Base-by-base conservation (phyloP, 2,113 vertebrate species). In the Paracanthobrama guichenoti region DNA sequence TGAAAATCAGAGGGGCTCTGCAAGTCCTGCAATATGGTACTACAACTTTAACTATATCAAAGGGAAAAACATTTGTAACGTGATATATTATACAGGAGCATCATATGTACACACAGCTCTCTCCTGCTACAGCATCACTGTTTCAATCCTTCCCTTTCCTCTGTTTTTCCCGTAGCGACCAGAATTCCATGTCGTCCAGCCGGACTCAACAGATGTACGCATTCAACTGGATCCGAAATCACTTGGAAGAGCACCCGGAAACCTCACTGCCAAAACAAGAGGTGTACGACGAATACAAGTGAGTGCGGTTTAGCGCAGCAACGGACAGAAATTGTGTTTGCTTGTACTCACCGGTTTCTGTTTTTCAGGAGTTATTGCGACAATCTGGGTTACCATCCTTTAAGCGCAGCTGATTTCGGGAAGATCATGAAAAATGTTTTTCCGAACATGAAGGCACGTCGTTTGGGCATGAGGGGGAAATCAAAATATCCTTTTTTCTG, bases 381-480 rank as follows among this genome's bases (percentile, higher is more conserved):
- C 96, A 99, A 99, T 98, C 98, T 99, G 79, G 97, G 97, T 92
- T 99, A 99, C 93, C 97, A 98, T 92, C 96, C 97, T 87, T 94
- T 99, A 94, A 99, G 98, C 93, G 98, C 98, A 91, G 98, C 98
- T 93, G 98, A 99, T 93, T 99, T 99, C 89, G 98, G 98, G 87
- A 99, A 99, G 95, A 98, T 99, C 88, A 99, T 99, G 98, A 99
- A 99, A 93, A 99, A 99, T 66, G 97, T 99, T 88, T 99, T 99
- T 96, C 98, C 98, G 57, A 99, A 99, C 92, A 99, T 99, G 98
- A 99, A 99, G 94, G 98, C 98, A 73, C 98, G 98, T 87, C 97
- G 98, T 80, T 94, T 99, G 89, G 98, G 98, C 93, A 99, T 98
- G 91, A 96, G 98, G 93, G 96, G 96, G 88, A 99, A 99, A 96